These are phyloP conservation scores for Mellilla xanthometata DNA, from an alignment of 2,888 invertebrate genomes.

Conservation along the genomic window DNA sequence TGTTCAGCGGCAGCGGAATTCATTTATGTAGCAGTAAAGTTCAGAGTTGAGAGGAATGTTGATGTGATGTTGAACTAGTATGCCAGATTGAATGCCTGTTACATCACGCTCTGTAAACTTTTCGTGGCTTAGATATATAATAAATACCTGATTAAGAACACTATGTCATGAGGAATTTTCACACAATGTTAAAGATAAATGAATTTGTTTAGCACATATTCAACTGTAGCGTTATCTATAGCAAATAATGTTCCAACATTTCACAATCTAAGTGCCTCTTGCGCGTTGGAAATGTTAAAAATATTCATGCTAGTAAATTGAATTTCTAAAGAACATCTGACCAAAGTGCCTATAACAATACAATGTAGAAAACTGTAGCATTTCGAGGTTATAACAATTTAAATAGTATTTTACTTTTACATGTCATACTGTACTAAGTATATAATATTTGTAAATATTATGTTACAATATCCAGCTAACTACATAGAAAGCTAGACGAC, in stretches of 20 bases:
- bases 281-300: neutral
- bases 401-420: no score
- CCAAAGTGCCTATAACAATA: no score
- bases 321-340: neutral
- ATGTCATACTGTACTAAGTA: no score
- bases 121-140: no score
- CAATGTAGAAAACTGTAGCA: no score
- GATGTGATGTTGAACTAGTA: slow-evolving; percentile 1
- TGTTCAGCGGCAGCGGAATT: slow-evolving; percentile 27
- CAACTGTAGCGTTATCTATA: slow-evolving; percentile 1
- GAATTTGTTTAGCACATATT: slow-evolving; percentile 1
- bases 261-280: neutral
- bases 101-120: neutral
- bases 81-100: slow-evolving; percentile 2
- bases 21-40: slow-evolving; percentile 25
- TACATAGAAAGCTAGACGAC: slow-evolving; percentile 34
- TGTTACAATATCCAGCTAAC: slow-evolving; percentile 26
- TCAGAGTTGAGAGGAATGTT: slow-evolving; percentile 23
- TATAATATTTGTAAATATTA: no score
- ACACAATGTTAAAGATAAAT: neutral
- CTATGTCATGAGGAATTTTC: no score
- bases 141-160: no score
- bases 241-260: neutral
- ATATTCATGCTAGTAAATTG: neutral
- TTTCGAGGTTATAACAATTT: no score